phyloP scores from a whole-genome alignment of 2,113 vertebrate genomes.

The Nothobranchius kuhntae region DNA sequence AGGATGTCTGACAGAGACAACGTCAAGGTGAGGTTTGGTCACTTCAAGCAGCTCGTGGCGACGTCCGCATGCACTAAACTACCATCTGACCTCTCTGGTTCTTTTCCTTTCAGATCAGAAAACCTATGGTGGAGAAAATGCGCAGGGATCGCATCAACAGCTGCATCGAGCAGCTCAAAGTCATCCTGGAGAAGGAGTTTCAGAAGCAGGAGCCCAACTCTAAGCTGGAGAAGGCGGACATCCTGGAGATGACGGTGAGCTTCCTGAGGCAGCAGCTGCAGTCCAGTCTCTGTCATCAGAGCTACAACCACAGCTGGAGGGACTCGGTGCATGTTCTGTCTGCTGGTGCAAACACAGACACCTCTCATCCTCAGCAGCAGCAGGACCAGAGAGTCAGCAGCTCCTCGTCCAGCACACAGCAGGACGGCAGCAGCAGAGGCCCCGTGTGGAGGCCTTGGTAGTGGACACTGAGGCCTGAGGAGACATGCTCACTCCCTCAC shows the following conservation, averaged over 20 bases:
- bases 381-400: slow-evolving; percentile 36
- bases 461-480: slow-evolving; percentile 53
- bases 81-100: slow-evolving; percentile 18
- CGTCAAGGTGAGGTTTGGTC: slow-evolving; percentile 66
- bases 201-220: slow-evolving; percentile 84
- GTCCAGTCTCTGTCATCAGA: slow-evolving; percentile 61
- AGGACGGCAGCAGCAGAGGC: slow-evolving; percentile 65
- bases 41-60: background rate
- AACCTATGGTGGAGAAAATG: slow-evolving; percentile 89
- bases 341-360: slow-evolving; percentile 67
- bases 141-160: slow-evolving; percentile 85
- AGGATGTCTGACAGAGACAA: slow-evolving; percentile 65
- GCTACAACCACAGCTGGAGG: slow-evolving; percentile 83
- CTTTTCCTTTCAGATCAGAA: slow-evolving; percentile 79
- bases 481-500: slow-evolving; percentile 51
- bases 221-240: slow-evolving; percentile 88
- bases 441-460: slow-evolving; percentile 90
- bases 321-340: slow-evolving; percentile 83
- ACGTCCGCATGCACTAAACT: background rate
- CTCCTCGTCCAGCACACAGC: slow-evolving; percentile 51
- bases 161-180: slow-evolving; percentile 83
- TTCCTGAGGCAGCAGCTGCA: slow-evolving; percentile 82
- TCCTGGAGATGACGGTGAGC: slow-evolving; percentile 88
- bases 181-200: slow-evolving; percentile 87
- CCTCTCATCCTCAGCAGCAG: slow-evolving; percentile 45